Evolutionary conservation across 2,888 invertebrate species (phyloP).

Genomic region (Patella pellucida): DNA sequence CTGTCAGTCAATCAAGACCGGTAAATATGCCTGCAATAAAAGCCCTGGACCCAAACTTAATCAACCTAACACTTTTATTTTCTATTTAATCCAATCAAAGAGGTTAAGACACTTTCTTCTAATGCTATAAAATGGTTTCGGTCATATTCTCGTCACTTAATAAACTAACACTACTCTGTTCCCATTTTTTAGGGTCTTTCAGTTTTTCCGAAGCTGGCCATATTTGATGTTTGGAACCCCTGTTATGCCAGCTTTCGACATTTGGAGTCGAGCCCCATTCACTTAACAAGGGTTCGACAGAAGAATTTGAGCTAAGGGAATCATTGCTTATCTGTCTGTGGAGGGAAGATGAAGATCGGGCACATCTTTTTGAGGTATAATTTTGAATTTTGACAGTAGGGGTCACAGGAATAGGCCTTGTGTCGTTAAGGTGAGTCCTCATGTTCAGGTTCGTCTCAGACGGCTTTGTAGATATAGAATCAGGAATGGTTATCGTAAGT

Average conservation of each 20-base stretch:
- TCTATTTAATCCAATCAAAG: too few species aligned
- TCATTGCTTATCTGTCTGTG: conserved; percentile 26
- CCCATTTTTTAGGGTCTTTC: not conserved
- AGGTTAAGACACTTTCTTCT: too few species aligned
- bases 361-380: conserved; percentile 21
- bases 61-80: too few species aligned
- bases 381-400: conserved; percentile 41
- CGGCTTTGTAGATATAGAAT: conserved; percentile 10
- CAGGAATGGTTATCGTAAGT: conserved; percentile 23
- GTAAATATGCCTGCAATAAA: too few species aligned
- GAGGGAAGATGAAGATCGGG: not conserved
- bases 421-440: conserved; percentile 19
- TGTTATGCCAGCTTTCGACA: not conserved
- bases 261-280: not conserved
- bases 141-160: not conserved
- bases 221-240: not conserved
- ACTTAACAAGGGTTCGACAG: conserved; percentile 27
- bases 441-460: not conserved
- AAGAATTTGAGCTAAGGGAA: conserved; percentile 39
- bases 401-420: conserved; percentile 42
- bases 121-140: conserved; percentile 3
- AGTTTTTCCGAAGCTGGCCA: not conserved
- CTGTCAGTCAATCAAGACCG: too few species aligned
- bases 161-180: not conserved
- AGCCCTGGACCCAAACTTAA: too few species aligned